Conservation (phyloP, 2,888 invertebrate genomes). For the Xylophagus ater region DNA sequence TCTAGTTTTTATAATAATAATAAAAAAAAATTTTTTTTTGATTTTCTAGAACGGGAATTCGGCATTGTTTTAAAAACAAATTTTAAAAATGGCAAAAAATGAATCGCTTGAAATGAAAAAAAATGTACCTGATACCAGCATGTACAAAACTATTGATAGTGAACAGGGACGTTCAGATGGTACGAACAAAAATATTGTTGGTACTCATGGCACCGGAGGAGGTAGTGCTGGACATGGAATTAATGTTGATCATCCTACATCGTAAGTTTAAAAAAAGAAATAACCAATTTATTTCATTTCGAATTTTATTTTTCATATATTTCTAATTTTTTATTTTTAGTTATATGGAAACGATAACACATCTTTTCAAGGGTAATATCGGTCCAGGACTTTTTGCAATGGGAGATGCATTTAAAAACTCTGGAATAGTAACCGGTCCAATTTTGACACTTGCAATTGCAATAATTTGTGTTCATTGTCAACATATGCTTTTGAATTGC, state of each 20-base stretch:
- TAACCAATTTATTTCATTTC: background rate
- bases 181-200: too few species aligned
- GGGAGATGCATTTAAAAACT: constrained; percentile 88
- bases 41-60: too few species aligned
- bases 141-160: background rate
- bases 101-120: too few species aligned
- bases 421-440: constrained; percentile 75
- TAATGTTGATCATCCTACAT: constrained; percentile 18
- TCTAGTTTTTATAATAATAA: too few species aligned
- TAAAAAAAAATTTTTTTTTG: too few species aligned
- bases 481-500: constrained; percentile 75
- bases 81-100: too few species aligned
- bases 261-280: constrained; percentile 14
- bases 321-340: constrained; percentile 40
- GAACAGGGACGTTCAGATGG: too few species aligned
- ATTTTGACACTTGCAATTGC: constrained; percentile 69
- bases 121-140: too few species aligned
- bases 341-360: constrained; percentile 78
- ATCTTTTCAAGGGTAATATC: constrained; percentile 89
- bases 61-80: too few species aligned
- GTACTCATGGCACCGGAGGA: constrained; percentile 4
- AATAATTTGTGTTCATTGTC: constrained; percentile 79
- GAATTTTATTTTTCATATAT: background rate
- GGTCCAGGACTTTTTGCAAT: constrained; percentile 94
- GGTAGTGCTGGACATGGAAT: constrained; percentile 15